These are phyloP conservation scores for Cephus cinctus DNA, from an alignment of 1,140 invertebrate genomes.

Conservation along the genomic window DNA sequence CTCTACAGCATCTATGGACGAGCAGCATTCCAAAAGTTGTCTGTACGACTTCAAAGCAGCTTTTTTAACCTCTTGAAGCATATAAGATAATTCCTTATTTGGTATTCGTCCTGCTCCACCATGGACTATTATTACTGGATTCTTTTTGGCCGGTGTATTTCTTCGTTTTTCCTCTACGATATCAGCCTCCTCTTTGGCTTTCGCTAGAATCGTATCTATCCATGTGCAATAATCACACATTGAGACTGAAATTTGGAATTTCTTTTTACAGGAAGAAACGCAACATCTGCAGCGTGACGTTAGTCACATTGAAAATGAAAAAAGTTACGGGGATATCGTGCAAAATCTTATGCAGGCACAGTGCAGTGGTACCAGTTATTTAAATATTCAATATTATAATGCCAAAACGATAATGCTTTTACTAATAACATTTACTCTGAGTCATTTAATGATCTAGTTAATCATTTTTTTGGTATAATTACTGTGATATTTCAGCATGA, in stretches of 20 bases:
- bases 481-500: not conserved
- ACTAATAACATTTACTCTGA: not conserved
- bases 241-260: not conserved
- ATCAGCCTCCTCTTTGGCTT: not conserved
- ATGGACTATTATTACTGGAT: constrained; percentile 24
- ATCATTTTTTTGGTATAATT: not conserved
- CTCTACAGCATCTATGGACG: constrained; percentile 5
- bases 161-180: not conserved
- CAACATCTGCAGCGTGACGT: constrained; percentile 12
- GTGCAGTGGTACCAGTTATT: not conserved
- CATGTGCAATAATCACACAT: constrained; percentile 31
- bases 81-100: constrained; percentile 6
- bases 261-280: constrained; percentile 9
- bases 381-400: not conserved
- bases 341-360: not conserved
- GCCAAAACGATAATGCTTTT: not conserved
- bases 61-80: constrained; percentile 27
- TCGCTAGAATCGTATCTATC: constrained; percentile 10
- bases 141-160: not conserved
- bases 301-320: constrained; percentile 1
- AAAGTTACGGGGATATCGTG: constrained; percentile 10
- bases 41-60: constrained; percentile 21
- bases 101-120: constrained; percentile 27
- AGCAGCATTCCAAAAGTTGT: constrained; percentile 15
- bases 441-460: not conserved